These are phyloP conservation scores for Sylvilagus bachmani DNA, from an alignment of 2,113 vertebrate genomes.

Conservation along the genomic window DNA sequence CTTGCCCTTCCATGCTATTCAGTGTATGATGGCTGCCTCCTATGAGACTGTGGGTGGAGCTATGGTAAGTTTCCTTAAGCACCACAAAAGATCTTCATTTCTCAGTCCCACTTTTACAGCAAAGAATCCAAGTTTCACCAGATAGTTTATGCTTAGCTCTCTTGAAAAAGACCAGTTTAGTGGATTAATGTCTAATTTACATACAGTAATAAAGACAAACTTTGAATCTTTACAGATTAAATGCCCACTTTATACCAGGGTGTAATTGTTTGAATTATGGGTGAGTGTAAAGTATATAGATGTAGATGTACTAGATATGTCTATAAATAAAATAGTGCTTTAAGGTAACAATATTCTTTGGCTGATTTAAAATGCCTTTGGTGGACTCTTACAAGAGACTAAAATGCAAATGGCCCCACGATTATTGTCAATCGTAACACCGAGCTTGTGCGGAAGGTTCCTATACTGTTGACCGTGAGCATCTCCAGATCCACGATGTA, in stretches of 20 bases:
- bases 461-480: constrained; percentile 95
- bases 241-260: constrained; percentile 88
- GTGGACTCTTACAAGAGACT: constrained; percentile 73
- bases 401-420: constrained; percentile 96
- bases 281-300: constrained; percentile 86
- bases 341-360: constrained; percentile 85
- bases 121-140: constrained; percentile 78
- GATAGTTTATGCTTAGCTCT: constrained; percentile 79
- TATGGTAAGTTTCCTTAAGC: constrained; percentile 74
- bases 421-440: constrained; percentile 97
- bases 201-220: constrained; percentile 83
- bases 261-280: constrained; percentile 85
- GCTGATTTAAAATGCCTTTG: constrained; percentile 81
- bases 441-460: constrained; percentile 96
- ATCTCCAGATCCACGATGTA: constrained; percentile 98
- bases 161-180: constrained; percentile 79
- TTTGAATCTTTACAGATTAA: constrained; percentile 89
- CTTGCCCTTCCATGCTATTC: constrained; percentile 77
- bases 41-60: constrained; percentile 79
- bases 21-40: constrained; percentile 60
- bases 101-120: constrained; percentile 79
- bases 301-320: constrained; percentile 87
- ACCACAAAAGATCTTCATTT: constrained; percentile 75
- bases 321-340: constrained; percentile 93
- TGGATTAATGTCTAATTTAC: constrained; percentile 85